Evolutionary conservation across 1,140 invertebrate genomes (phyloP).

Genomic region (Lineus longissimus): DNA sequence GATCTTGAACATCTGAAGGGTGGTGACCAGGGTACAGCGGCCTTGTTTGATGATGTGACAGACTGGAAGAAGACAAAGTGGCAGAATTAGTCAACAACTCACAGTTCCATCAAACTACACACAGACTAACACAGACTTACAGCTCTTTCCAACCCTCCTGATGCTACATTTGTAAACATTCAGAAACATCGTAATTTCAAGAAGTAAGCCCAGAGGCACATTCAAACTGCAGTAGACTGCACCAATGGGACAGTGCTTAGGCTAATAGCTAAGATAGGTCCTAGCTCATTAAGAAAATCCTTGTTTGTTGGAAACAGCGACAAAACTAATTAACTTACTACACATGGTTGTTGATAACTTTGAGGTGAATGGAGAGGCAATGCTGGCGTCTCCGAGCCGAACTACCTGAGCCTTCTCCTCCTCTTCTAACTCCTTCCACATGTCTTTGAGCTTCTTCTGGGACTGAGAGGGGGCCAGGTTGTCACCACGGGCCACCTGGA

Average conservation of each 20-base stretch:
- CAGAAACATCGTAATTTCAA: no score
- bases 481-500: slow-evolving; percentile 37
- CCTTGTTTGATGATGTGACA: slow-evolving; percentile 99
- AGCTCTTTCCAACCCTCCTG: no score
- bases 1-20: slow-evolving; percentile 99
- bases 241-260: no score
- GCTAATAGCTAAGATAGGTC: no score
- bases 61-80: slow-evolving; percentile 63
- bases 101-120: neutral
- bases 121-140: no score
- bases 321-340: slow-evolving; percentile 75
- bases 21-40: slow-evolving; percentile 96
- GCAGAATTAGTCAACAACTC: slow-evolving; percentile 1
- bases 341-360: slow-evolving; percentile 95
- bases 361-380: slow-evolving; percentile 98
- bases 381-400: slow-evolving; percentile 95
- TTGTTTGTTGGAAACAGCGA: no score
- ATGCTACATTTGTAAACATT: no score
- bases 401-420: slow-evolving; percentile 84
- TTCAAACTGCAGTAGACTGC: no score
- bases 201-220: no score
- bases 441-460: slow-evolving; percentile 65
- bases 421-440: slow-evolving; percentile 89
- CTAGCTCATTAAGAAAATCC: no score
- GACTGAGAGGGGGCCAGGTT: slow-evolving; percentile 42